Conservation (phyloP, 2,113 vertebrate species). For the Verasper variegatus region DNA sequence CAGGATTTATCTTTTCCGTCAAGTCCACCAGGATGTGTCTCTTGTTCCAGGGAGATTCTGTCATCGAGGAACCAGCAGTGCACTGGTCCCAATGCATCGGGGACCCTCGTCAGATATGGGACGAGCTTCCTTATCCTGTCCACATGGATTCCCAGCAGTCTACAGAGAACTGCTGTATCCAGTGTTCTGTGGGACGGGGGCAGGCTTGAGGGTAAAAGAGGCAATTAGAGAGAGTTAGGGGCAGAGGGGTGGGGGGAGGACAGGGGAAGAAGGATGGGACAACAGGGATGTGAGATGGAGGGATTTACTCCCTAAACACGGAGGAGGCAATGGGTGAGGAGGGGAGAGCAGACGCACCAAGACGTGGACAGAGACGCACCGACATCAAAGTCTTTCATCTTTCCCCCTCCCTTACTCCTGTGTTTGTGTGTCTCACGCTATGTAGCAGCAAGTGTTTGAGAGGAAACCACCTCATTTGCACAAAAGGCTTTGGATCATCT, state of each 20-base stretch:
- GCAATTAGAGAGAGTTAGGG: slow-evolving; percentile 71
- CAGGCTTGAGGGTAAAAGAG: slow-evolving; percentile 65
- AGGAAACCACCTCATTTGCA: slow-evolving; percentile 61
- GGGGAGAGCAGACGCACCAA: slow-evolving; percentile 17
- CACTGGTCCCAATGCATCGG: slow-evolving; percentile 59
- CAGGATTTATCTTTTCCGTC: slow-evolving; percentile 45
- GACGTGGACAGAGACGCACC: slow-evolving; percentile 56
- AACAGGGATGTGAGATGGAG: slow-evolving; percentile 46
- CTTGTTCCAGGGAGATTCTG: slow-evolving; percentile 59
- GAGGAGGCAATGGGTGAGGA: slow-evolving; percentile 51
- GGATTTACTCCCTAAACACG: slow-evolving; percentile 53
- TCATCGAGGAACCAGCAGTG: slow-evolving; percentile 49
- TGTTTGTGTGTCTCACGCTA: slow-evolving; percentile 22
- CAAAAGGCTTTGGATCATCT: slow-evolving; percentile 37
- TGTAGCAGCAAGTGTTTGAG: slow-evolving; percentile 35
- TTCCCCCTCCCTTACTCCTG: slow-evolving; percentile 9
- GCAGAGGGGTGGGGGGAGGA: slow-evolving; percentile 25
- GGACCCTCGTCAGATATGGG: slow-evolving; percentile 40
- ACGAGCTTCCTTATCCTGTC: slow-evolving; percentile 58
- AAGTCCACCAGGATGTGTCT: slow-evolving; percentile 50
- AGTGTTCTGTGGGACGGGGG: slow-evolving; percentile 43
- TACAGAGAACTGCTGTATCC: slow-evolving; percentile 59
- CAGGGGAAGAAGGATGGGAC: slow-evolving; percentile 37
- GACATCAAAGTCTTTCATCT: slow-evolving; percentile 51
- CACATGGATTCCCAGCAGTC: slow-evolving; percentile 54